Base-by-base conservation (phyloP, 2,888 invertebrate species). In the Cryptus viduatorius region DNA sequence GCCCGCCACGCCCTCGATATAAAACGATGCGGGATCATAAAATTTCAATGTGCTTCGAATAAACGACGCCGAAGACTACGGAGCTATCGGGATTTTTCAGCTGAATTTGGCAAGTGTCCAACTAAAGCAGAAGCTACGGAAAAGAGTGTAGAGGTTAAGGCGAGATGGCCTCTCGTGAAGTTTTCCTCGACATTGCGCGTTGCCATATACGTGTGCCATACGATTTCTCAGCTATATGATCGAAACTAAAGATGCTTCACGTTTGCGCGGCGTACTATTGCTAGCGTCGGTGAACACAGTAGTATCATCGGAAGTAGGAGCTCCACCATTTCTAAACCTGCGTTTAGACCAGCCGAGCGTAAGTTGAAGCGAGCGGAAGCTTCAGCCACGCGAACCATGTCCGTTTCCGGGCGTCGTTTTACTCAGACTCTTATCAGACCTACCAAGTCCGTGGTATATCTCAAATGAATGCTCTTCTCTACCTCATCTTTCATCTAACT, bases 341-440 rank as follows among this genome's bases (percentile, higher is more conserved):
- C 72, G 48, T 61, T 72, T 65, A 80, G 50, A 65, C 37, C 61
- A 72, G 31, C 61, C 46, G 61, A 79, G 61, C 68, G 79, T 68
- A 79, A 79, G 64, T 19, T 16, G 19, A 75, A 59, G 24, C 69
- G 44, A 75, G 48, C 65, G 68, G 69, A 72, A 50, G 56, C 44
- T 68, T 72, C 56, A 61, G 53, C 69, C 31, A 80, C 67, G 75
- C 72, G 56, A 24, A 50, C 46, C 61, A 68, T 59, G 37, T 76
- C 61, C 72, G 69, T 56, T 79, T 71, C 48, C 71, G 46, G 53
- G 16, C 69, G 31, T 56, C 56, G 64, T 64, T 31, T 79, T 75
- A 67, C 67, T 46, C 68, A 14, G 48, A n/a, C 14, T 48, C n/a
- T 48, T 48, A 48, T 48, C 48, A 48, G 19, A 67, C 37, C 37